Evolutionary conservation across 2,113 vertebrate genomes (phyloP).

Genomic region (Lophotis ruficrista): DNA sequence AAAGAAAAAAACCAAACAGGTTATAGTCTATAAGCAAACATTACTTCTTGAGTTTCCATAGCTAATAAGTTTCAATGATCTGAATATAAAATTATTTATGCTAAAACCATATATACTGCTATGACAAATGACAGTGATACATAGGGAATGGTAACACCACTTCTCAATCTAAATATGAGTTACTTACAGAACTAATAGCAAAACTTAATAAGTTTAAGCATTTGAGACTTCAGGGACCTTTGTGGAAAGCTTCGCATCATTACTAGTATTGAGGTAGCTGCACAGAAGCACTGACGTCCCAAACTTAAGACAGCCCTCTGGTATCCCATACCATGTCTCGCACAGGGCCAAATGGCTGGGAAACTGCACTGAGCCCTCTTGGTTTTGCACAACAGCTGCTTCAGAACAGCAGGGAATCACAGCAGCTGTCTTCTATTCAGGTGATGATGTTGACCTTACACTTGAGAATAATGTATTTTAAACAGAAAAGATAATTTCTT

Average conservation of each 20-base stretch:
- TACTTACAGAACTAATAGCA: neutral
- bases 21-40: neutral
- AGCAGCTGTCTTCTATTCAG: neutral
- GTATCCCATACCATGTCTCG: neutral
- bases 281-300: neutral
- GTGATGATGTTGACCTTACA: neutral
- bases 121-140: neutral
- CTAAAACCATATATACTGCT: neutral
- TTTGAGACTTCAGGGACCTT: neutral
- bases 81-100: neutral
- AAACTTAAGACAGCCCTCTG: neutral
- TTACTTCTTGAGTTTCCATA: neutral
- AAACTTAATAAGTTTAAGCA: neutral
- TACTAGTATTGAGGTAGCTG: neutral
- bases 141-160: accelerated
- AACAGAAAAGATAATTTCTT: neutral
- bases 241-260: neutral
- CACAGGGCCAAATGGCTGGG: neutral
- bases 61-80: neutral
- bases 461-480: neutral
- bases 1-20: neutral
- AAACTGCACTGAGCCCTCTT: neutral
- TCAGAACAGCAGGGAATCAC: neutral
- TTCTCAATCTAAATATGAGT: neutral
- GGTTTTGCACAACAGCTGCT: neutral